Evolutionary conservation across 2,888 invertebrate genomes (phyloP).

Genomic region (Macrophya alboannulata): DNA sequence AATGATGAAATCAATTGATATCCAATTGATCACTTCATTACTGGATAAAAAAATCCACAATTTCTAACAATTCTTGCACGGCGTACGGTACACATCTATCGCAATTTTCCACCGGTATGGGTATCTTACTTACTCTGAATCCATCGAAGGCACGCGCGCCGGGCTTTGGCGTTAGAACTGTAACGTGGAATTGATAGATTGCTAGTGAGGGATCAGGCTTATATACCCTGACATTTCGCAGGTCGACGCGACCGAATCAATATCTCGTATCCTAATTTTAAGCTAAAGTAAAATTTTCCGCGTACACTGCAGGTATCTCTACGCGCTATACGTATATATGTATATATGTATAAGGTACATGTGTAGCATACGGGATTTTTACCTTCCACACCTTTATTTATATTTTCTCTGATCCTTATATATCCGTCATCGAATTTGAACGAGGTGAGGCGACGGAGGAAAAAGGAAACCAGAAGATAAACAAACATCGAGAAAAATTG

Average conservation of each 20-base stretch:
- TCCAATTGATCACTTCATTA: not conserved
- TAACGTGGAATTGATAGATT: slow-evolving; percentile 49
- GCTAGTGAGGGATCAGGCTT: slow-evolving; percentile 50
- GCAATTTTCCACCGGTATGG: not conserved
- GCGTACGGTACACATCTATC: too few relatives aligned
- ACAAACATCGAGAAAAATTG: slow-evolving; percentile 35
- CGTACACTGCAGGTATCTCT: not conserved
- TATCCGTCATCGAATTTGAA: slow-evolving; percentile 17
- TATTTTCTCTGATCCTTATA: slow-evolving; percentile 14
- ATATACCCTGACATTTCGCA: slow-evolving; percentile 41
- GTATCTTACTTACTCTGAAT: not conserved
- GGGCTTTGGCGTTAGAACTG: slow-evolving; percentile 39
- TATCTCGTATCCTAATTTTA: slow-evolving; percentile 48
- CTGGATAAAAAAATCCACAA: not conserved
- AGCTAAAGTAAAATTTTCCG: slow-evolving; percentile 43
- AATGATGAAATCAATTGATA: not conserved
- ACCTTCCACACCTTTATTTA: slow-evolving; percentile 10
- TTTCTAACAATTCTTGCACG: too few relatives aligned
- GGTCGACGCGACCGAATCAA: slow-evolving; percentile 40
- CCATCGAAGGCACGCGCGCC: not conserved
- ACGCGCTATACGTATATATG: not conserved
- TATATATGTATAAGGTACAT: not conserved
- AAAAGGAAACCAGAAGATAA: slow-evolving; percentile 21
- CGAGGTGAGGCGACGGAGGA: not conserved
- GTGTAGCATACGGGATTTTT: not conserved